Base-by-base conservation (phyloP, 1,140 invertebrate species). In the Micrasema longulum region DNA sequence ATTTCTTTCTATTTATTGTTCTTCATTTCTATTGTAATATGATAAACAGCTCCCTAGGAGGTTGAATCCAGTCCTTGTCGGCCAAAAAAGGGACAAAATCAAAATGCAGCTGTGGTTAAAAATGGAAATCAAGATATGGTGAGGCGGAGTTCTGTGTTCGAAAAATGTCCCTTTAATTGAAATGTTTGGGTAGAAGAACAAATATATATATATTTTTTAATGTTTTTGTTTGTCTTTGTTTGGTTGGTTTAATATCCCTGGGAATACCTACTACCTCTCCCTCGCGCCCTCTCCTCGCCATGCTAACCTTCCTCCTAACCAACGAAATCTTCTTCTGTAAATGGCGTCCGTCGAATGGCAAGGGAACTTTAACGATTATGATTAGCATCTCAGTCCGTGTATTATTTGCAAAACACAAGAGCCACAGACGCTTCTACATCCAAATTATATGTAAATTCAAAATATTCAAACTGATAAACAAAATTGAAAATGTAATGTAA, bases 291-390 rank as follows among this genome's bases (percentile, higher is more conserved):
- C 52, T 10, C 22, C 10, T n/a, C n/a, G n/a, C n/a, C n/a, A n/a
- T n/a, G n/a, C 48, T 0, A 1, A 38, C 43, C 52, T 2, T n/a
- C 12, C 31, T 14, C 57, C 60, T 18, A 22, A n/a, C n/a, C n/a
- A n/a, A n/a, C 62, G 12, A 38, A 38, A 41, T 74, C 57, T 68
- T 38, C 68, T 63, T 68, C 18, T 52, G 68, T 69, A 48, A 64
- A 71, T 75, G 70, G 73, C 70, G 71, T 35, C 43, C 74, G 74
- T 72, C 71, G 67, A 71, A 65, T 55, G 57, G 45, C 43, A 23
- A 35, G 47, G 66, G 69, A 72, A 76, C 74, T 76, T 76, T 76
- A 76, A 72, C 74, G 74, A 76, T 76, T 72, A 76, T 73, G 74
- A 76, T 76, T 76, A 76, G 66, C 74, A 76, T 76, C 74, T 76